Percentiles rank a stretch among this genome's conserved stretches.
Conservation (phyloP, 1,140 invertebrate genomes). For the Contarinia nasturtii region DNA sequence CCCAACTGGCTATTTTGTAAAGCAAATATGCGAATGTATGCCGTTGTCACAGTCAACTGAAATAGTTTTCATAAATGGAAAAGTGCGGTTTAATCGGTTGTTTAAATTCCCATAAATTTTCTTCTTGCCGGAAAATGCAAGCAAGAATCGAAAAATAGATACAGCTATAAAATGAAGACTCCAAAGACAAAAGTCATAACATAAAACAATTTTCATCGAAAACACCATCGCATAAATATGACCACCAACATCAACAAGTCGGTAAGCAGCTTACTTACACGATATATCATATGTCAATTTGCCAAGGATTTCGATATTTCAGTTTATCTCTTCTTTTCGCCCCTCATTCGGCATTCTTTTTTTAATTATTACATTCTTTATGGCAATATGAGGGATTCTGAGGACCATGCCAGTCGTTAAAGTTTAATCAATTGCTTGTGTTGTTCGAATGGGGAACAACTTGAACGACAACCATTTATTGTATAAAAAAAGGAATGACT, state of each 20-base stretch:
- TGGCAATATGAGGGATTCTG: too few relatives aligned
- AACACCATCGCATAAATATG: background rate
- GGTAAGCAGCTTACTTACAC: background rate
- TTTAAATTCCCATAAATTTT: slow-evolving; percentile 3
- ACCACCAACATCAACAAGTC: background rate
- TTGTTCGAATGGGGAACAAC: too few relatives aligned
- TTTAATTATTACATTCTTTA: too few relatives aligned
- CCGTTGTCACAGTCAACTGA: background rate
- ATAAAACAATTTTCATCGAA: background rate
- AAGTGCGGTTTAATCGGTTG: background rate
- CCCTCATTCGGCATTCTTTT: background rate
- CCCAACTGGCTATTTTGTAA: background rate
- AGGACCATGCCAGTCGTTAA: too few relatives aligned
- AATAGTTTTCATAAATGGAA: background rate
- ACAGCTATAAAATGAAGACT: background rate
- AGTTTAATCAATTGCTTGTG: too few relatives aligned
- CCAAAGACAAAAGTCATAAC: background rate
- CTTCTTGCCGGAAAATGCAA: background rate
- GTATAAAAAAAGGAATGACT: too few relatives aligned
- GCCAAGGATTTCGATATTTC: too few relatives aligned
- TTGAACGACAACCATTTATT: too few relatives aligned
- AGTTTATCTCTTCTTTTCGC: background rate
- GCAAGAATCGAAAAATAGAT: background rate
- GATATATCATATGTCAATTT: too few relatives aligned
- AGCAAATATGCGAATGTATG: background rate